Conservation (phyloP, 2,888 invertebrate species). For the Stenchaetothrips biformis region DNA sequence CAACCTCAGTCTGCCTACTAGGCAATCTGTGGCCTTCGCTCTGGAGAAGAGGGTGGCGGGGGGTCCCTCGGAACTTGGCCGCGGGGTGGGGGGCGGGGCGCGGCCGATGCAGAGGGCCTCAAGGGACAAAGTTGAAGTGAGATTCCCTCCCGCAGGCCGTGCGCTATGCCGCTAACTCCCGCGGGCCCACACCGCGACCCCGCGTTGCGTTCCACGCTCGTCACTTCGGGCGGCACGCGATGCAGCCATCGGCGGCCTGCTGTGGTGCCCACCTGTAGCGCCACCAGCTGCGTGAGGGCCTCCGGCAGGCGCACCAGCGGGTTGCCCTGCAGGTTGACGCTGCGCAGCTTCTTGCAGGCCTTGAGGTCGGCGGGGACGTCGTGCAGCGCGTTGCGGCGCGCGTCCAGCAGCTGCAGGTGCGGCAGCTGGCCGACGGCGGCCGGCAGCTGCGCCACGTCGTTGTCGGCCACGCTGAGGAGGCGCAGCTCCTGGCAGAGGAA, state of each 20-base stretch:
- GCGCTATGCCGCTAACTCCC: too few relatives aligned
- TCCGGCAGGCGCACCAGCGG: conserved; percentile 89
- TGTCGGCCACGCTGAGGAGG: conserved; percentile 79
- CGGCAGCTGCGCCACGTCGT: conserved; percentile 81
- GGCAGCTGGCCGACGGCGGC: conserved; percentile 80
- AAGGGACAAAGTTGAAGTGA: too few relatives aligned
- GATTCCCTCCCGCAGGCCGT: too few relatives aligned
- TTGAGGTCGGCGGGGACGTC: conserved; percentile 83
- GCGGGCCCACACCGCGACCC: too few relatives aligned
- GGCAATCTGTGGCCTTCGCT: too few relatives aligned
- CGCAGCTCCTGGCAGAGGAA: conserved; percentile 90
- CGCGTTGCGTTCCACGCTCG: too few relatives aligned
- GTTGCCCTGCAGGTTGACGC: conserved; percentile 85
- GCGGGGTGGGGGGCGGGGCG: too few relatives aligned
- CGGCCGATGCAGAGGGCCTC: too few relatives aligned
- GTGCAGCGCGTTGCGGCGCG: conserved; percentile 63
- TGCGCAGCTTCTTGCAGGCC: conserved; percentile 73
- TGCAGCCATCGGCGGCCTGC: not conserved
- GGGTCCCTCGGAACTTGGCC: too few relatives aligned
- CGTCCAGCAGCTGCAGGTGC: conserved; percentile 73
- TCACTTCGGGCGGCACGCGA: not conserved
- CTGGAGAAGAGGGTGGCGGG: too few relatives aligned
- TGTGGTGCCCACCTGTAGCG: conserved; percentile 48
- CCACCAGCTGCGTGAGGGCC: conserved; percentile 81
- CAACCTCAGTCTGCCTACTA: too few relatives aligned